Evolutionary conservation across 2,888 invertebrate species (phyloP), one percentile per base, ranked within the genome.

Genomic region (Schrankia costaestrigalis): DNA sequence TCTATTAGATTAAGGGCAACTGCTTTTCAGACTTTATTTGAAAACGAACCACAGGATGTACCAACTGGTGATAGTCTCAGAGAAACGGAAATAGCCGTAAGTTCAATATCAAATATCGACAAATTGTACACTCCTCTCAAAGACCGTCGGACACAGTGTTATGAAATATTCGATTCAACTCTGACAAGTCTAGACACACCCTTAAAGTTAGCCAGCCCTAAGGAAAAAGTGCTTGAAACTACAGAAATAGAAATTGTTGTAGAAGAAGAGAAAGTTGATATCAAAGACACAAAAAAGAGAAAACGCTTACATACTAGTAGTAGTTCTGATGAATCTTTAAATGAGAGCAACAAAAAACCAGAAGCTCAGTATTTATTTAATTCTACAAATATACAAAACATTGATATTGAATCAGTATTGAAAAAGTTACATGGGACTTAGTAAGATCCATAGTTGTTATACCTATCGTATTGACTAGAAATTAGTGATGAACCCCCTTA

Each of bases 401-500:
- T 88, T 31, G 88, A 87, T 61, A 89, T 89, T 31, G 89, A 89
- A 59, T 70, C 82, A 10, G 82, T 89, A 31, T 59, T 89, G 19
- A 80, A 69, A 56, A 84, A 86, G 55, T 59, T 89, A 30, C 88
- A 89, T 50, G 89, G 88, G 13, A 79, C 82, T 26, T 85, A 74
- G 54, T 38, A 41, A 24, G 29, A 46, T 30, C 41, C 35, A 36
- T 26, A 14, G 11, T 30, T 24, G 33, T 38, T 8, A n/a, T n/a
- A n/a, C n/a, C 8, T 35, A 26, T 22, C 12, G 30, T 36, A 37
- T 32, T 24, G 35, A 45, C 30, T 41, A 25, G 34, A 26, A 31
- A 29, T 32, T 33, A 35, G 36, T 28, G 39, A 23, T 27, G 38
- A 31, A 39, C 34, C 35, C 44, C 26, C 39, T n/a, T n/a, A n/a